A percentile compares a stretch with the other conserved stretches of the same genome.
Conservation (phyloP, 2,113 vertebrate genomes). For the Pelecanoides urinatrix region DNA sequence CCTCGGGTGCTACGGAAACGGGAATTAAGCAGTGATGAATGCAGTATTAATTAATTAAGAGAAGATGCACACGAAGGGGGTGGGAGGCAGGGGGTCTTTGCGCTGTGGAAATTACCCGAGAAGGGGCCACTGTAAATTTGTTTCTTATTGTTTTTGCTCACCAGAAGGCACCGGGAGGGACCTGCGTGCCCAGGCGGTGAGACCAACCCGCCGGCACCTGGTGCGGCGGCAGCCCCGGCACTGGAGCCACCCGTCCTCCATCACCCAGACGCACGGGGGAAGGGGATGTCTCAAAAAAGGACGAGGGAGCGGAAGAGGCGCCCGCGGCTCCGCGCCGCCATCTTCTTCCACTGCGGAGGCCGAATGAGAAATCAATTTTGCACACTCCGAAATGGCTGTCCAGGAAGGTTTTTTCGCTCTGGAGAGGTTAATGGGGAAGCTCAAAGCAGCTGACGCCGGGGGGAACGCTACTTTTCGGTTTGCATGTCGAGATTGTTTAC, state of each 20-base stretch:
- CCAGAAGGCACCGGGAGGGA: neutral
- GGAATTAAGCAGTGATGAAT: slow-evolving; percentile 66
- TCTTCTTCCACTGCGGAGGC: slow-evolving; percentile 9
- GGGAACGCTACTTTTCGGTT: neutral
- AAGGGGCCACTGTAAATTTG: neutral
- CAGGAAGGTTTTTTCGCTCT: neutral
- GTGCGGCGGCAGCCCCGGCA: neutral
- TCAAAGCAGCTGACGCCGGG: neutral
- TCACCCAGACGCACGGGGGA: neutral
- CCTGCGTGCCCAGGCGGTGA: neutral
- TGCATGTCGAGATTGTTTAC: neutral
- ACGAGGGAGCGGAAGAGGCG: neutral
- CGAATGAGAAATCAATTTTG: neutral
- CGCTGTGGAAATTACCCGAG: neutral
- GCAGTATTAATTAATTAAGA: slow-evolving; percentile 70
- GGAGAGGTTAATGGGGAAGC: neutral
- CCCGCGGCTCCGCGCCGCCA: neutral
- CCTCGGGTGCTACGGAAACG: slow-evolving; percentile 49
- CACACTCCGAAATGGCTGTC: slow-evolving; percentile 1
- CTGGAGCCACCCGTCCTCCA: neutral
- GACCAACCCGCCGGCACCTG: neutral
- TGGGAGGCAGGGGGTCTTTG: neutral
- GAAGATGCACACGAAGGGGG: neutral
- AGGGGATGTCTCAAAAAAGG: neutral
- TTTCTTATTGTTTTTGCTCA: neutral